phyloP scores from a whole-genome alignment of 2,113 vertebrate species.

The Trichomycterus rosablanca region DNA sequence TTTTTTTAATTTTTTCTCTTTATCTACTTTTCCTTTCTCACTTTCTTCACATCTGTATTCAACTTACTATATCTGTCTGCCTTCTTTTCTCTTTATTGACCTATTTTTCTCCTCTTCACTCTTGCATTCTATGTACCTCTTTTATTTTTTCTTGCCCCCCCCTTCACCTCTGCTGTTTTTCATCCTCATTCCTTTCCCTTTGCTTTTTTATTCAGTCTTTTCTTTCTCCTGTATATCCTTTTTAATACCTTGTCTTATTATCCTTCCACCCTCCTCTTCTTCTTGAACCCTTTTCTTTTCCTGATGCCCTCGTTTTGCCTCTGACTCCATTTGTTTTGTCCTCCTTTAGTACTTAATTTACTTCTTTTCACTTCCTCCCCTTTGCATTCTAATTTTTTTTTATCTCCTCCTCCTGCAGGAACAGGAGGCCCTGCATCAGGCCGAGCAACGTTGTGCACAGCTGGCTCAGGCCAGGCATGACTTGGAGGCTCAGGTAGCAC shows the following conservation, averaged over 20 bases:
- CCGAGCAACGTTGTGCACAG: constrained; percentile 61
- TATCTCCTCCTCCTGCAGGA: constrained; percentile 54
- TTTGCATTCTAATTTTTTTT: too few relatives aligned
- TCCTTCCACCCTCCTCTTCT: background rate
- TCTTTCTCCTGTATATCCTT: background rate
- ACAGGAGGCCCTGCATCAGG: constrained; percentile 58
- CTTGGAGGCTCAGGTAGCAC: constrained; percentile 62
- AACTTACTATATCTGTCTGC: too few relatives aligned
- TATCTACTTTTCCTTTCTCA: too few relatives aligned
- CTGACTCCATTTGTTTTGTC: background rate
- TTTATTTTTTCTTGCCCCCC: background rate
- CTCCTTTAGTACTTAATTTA: too few relatives aligned
- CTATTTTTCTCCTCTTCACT: too few relatives aligned
- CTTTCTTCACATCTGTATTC: too few relatives aligned
- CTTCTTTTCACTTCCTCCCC: too few relatives aligned
- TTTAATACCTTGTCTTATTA: background rate
- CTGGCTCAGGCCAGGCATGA: constrained; percentile 59
- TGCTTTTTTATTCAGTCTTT: background rate
- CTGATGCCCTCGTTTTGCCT: background rate
- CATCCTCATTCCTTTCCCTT: background rate
- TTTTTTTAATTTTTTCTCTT: too few relatives aligned
- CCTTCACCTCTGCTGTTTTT: background rate
- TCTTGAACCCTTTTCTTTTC: too few relatives aligned
- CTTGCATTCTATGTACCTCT: background rate
- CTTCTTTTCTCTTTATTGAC: too few relatives aligned